Evolutionary conservation across 1,140 invertebrate species (phyloP).

Genomic region (Atopsyche davidsoni): DNA sequence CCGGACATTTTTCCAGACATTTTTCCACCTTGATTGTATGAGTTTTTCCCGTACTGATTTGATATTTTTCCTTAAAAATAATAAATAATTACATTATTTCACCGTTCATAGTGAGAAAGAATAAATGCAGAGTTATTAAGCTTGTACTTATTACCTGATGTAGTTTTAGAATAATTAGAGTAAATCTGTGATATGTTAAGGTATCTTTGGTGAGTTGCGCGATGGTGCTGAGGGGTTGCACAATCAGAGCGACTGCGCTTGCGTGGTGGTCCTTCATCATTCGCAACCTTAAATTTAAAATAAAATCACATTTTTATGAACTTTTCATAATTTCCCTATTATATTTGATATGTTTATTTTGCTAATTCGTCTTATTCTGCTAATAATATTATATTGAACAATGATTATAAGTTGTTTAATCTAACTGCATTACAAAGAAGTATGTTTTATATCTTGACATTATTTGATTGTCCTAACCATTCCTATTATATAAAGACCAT

Average conservation of each 20-base stretch:
- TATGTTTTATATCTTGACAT: too few species aligned
- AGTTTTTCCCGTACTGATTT: slow-evolving; percentile 21
- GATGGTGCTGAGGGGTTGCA: slow-evolving; percentile 38
- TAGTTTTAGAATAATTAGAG: slow-evolving; percentile 44
- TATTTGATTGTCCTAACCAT: too few species aligned
- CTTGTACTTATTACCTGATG: slow-evolving; percentile 33
- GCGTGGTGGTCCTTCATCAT: slow-evolving; percentile 30
- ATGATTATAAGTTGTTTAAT: too few species aligned
- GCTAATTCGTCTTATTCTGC: too few species aligned
- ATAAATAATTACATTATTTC: not conserved
- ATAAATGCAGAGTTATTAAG: not conserved
- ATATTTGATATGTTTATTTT: too few species aligned
- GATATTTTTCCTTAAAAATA: slow-evolving; percentile 21
- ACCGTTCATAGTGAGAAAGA: slow-evolving; percentile 2
- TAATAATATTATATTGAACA: too few species aligned
- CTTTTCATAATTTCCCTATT: too few species aligned
- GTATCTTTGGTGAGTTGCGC: slow-evolving; percentile 43
- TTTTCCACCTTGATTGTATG: slow-evolving; percentile 14
- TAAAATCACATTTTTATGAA: too few species aligned
- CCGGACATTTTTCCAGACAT: slow-evolving; percentile 20
- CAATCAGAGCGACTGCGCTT: slow-evolving; percentile 45
- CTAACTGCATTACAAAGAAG: too few species aligned
- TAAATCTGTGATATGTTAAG: slow-evolving; percentile 47
- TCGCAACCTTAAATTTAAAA: slow-evolving; percentile 15
- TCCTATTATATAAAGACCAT: too few species aligned